Percentiles rank a stretch among this genome's conserved stretches.
These are phyloP conservation scores for Virgularia gustaviana DNA, from an alignment of 92 coral and sea anemone genomes.

Conservation along the genomic window DNA sequence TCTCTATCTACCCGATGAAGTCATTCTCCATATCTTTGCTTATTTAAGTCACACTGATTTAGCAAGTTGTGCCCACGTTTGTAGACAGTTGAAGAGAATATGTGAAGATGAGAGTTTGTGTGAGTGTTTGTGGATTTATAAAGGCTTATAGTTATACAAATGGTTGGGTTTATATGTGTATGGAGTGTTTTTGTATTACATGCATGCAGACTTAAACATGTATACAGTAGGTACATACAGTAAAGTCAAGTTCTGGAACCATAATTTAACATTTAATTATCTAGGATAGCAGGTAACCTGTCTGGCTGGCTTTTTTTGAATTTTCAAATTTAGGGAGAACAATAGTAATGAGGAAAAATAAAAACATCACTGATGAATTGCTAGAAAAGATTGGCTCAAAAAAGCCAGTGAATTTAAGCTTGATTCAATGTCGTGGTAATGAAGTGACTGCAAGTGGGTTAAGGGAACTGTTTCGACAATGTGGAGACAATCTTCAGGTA, in stretches of 20 bases:
- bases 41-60: constrained; percentile 68
- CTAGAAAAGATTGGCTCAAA: constrained; percentile 70
- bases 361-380: constrained; percentile 70
- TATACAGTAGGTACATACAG: no score
- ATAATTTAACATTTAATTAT: no score
- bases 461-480: constrained; percentile 74
- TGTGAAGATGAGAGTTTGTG: constrained; percentile 87
- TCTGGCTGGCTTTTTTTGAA: no score
- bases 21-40: constrained; percentile 70
- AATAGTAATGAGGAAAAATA: constrained; percentile 67
- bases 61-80: constrained; percentile 73
- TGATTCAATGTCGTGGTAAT: constrained; percentile 73
- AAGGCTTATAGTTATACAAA: neutral
- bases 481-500: constrained; percentile 82
- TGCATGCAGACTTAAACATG: no score
- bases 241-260: no score
- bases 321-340: constrained; percentile 74
- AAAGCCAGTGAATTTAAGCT: constrained; percentile 73
- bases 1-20: constrained; percentile 88
- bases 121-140: no score
- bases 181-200: neutral
- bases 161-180: neutral
- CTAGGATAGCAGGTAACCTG: no score
- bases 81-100: constrained; percentile 80
- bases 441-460: constrained; percentile 75